Base-by-base conservation (phyloP, 2,113 vertebrate genomes). In the Istiophorus platypterus region DNA sequence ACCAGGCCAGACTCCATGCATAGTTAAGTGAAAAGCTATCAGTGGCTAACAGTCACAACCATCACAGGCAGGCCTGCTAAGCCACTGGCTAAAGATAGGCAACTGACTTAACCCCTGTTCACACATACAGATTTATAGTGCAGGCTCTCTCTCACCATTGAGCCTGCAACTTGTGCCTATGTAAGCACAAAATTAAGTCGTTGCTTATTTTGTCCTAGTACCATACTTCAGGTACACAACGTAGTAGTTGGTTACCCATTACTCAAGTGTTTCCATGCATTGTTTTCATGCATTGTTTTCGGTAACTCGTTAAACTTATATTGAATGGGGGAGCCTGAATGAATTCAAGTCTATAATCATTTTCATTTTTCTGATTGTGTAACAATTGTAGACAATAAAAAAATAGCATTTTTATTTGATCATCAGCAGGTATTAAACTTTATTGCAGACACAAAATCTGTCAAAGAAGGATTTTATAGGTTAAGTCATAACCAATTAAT, bases 401-500 rank as follows among this genome's bases (percentile, higher is more conserved):
- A 20, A 41, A 24, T 24, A 14, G 63, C 24, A 31, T 62, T 75
- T 83, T 57, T 63, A 62, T 85, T 69, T 70, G 5, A 80, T 84
- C 71, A 3, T 61, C 58, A 84, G 63, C 54, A 62, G 47, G 37
- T 79, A 56, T 85, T 88, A 84, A 52, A 73, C 62, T 85, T 81
- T 81, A 80, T 81, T 63, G 62, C 62, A 11, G 34, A 73, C 54
- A 81, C 51, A 72, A 86, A 79, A 45, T 18, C 41, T 57, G 51
- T 65, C 69, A 77, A 34, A 70, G 65, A 75, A 39, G 13, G 18
- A 79, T 71, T 72, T 82, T 72, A 72, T 70, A 22, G 34, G 18
- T 76, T 81, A 27, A 54, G 73, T 84, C 37, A 62, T 26, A 75
- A 78, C 61, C 70, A 51, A 57, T 85, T 81, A 69, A 72, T 76